Percentiles rank a stretch among this genome's conserved stretches.
phyloP scores from a whole-genome alignment of 2,113 vertebrate species.

The Amazona vittata region DNA sequence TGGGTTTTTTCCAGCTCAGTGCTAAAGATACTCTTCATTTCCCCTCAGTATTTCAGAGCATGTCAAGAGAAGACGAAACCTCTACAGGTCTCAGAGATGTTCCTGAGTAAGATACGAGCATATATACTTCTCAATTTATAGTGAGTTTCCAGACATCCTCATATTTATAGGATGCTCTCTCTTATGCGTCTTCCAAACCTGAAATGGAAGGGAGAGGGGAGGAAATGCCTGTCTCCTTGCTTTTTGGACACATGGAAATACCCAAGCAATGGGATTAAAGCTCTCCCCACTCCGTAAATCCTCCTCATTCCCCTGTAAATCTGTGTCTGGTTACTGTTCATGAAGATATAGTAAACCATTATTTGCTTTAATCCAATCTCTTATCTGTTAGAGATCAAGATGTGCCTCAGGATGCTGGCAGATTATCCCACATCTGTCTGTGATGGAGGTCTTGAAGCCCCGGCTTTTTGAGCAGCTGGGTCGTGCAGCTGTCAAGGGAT shows the following conservation, averaged over 20 bases:
- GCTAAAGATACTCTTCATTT: neutral
- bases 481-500: neutral
- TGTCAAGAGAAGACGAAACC: neutral
- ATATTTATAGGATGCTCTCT: neutral
- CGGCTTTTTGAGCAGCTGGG: neutral
- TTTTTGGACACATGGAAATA: neutral
- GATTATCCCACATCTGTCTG: constrained; percentile 17
- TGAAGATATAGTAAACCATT: neutral
- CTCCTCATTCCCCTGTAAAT: neutral
- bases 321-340: neutral
- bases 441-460: neutral
- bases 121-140: neutral
- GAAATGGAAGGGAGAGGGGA: neutral
- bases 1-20: neutral
- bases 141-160: neutral
- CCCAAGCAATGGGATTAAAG: neutral
- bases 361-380: neutral
- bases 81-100: neutral
- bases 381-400: constrained; percentile 29
- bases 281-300: neutral
- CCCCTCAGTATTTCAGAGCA: neutral
- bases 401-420: neutral
- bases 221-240: neutral
- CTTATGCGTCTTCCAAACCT: neutral
- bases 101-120: neutral